Percentiles rank a stretch among this genome's conserved stretches.
phyloP scores from a whole-genome alignment of 2,797 vertebrate genomes.

The Morelia viridis region DNA sequence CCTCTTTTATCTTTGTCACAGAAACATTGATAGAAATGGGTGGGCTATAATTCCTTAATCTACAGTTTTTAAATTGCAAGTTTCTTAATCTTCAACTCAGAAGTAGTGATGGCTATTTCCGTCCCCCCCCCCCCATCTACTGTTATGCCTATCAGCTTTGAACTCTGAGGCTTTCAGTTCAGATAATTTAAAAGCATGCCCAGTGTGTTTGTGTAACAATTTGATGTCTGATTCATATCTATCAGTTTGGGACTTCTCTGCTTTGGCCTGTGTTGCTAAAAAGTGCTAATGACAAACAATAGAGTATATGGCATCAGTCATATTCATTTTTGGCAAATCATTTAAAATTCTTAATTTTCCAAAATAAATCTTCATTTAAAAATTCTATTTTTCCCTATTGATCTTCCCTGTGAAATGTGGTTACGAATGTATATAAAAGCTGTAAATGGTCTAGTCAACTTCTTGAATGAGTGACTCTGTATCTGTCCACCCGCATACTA shows the following conservation, averaged over 20 bases:
- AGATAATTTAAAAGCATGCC: not conserved
- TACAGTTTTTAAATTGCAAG: too few relatives aligned
- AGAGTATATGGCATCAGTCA: conserved; percentile 10
- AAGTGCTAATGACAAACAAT: not conserved
- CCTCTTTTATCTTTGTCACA: too few relatives aligned
- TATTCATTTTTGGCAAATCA: conserved; percentile 10
- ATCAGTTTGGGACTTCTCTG: not conserved
- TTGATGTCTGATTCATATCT: not conserved
- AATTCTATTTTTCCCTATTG: not conserved
- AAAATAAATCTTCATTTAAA: conserved; percentile 11
- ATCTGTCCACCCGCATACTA: conserved; percentile 16
- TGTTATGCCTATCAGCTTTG: not conserved
- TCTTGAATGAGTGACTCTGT: not conserved
- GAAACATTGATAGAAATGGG: too few relatives aligned
- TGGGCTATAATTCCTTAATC: too few relatives aligned
- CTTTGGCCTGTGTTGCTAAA: not conserved
- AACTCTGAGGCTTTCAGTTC: not conserved
- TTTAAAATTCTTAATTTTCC: not conserved
- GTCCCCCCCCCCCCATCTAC: not conserved
- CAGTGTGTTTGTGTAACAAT: not conserved
- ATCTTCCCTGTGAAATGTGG: conserved; percentile 19
- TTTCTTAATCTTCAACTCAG: not conserved
- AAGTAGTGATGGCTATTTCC: not conserved
- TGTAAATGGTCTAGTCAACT: conserved; percentile 9
- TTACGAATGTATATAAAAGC: not conserved